Evolutionary conservation across 1,140 invertebrate genomes (phyloP), one percentile per base, ranked within the genome.

Genomic region (Ceratina calcarata): DNA sequence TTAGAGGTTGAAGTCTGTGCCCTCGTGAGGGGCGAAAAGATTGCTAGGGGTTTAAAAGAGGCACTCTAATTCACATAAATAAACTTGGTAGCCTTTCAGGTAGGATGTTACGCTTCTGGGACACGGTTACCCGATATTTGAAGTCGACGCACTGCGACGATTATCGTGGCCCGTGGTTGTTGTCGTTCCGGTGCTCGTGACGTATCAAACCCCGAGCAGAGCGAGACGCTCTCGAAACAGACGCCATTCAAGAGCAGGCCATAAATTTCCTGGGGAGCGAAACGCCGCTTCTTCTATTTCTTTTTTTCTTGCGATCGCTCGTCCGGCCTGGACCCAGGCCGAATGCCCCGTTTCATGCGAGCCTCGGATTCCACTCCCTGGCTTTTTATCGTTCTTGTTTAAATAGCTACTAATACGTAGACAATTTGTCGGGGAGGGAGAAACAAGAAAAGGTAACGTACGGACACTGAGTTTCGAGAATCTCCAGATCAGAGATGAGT

Each of bases 131-230:
- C 16, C 60, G 60, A 72, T 62, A 65, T 65, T 37, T 51, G 22
- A 45, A 7, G 64, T n/a, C 2, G 69, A 32, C 13, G 57, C 51
- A 16, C 18, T 64, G 78, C 58, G 55, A 76, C 24, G 75, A 80
- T 76, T 57, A 80, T 76, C 62, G 62, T 61, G 37, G 62, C 61
- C 57, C 67, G 68, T 45, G 37, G 6, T 45, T 45, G 37, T 45
- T 45, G 84, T 80, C 82, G 85, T 86, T 78, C 77, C 84, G 80
- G 66, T 82, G 80, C 82, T 82, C 72, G 85, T 85, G 85, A 78
- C 79, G 78, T 67, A 81, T 85, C 70, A 88, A 88, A 83, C 79
- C 81, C 84, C 73, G 37, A 45, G 3, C 37, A 45, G 37, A 45
- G 37, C 71, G 49, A 73, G 73, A 82, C 64, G 80, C 72, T 67